A percentile compares a stretch with the other conserved stretches of the same genome.
Conservation (phyloP, 2,888 invertebrate genomes). For the Acanthosepion lycidas region DNA sequence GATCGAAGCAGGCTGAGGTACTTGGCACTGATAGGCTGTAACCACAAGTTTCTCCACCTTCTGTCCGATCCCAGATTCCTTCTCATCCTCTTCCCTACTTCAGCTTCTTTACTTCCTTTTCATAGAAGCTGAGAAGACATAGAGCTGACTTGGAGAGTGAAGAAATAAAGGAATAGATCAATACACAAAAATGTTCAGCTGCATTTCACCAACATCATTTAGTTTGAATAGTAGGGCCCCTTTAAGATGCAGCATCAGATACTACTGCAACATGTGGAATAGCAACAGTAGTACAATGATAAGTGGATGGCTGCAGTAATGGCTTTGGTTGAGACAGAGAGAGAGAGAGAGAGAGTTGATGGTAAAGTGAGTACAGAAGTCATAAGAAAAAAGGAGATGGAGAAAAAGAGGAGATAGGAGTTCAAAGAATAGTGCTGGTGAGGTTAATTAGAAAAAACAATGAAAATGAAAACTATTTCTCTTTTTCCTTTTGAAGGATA, state of each 20-base stretch:
- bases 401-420: background rate
- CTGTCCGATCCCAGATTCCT: background rate
- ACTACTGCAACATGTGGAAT: background rate
- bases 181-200: background rate
- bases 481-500: background rate
- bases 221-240: background rate
- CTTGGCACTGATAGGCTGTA: background rate
- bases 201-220: conserved; percentile 33
- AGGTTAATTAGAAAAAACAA: no score
- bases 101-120: background rate
- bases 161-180: conserved; percentile 1
- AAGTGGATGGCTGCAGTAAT: background rate
- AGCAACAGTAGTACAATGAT: background rate
- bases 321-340: background rate
- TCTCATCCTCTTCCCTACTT: background rate
- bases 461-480: no score
- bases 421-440: no score
- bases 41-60: background rate
- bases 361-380: background rate
- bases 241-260: background rate
- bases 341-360: background rate
- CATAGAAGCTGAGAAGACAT: background rate
- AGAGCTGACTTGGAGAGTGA: background rate
- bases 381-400: background rate
- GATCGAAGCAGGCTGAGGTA: background rate